phyloP scores from a whole-genome alignment of 2,113 vertebrate species.

The Ptilorrhoa leucosticta region DNA sequence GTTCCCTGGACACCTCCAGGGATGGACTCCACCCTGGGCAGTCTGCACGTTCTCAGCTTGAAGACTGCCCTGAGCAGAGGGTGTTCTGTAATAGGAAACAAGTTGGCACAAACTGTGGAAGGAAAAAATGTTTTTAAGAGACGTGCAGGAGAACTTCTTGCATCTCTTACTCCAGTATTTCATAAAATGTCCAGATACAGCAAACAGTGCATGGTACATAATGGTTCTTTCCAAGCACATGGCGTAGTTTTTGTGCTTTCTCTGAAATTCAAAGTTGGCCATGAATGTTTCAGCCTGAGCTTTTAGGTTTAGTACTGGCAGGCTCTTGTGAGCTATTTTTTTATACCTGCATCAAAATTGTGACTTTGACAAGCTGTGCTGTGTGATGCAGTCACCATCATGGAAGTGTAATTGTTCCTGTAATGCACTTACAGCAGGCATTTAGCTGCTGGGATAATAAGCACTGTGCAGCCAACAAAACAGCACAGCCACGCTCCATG shows the following conservation, averaged over 20 bases:
- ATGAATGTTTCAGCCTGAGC: background rate
- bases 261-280: background rate
- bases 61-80: background rate
- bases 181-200: background rate
- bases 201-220: background rate
- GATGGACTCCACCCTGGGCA: background rate
- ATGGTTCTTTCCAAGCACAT: background rate
- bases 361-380: background rate
- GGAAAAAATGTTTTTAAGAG: background rate
- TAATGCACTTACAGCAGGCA: background rate
- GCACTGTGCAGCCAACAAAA: background rate
- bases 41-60: background rate
- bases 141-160: background rate
- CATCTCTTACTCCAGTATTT: background rate
- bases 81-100: background rate
- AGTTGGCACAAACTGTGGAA: background rate
- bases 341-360: background rate
- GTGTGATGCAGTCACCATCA: background rate
- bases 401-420: background rate
- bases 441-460: conserved; percentile 54
- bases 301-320: background rate
- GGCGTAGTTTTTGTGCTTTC: background rate
- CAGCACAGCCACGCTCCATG: background rate
- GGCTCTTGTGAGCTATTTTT: background rate
- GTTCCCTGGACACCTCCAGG: background rate